These are phyloP conservation scores for Aegotheles bennettii DNA, from an alignment of 2,113 vertebrate species.

Conservation along the genomic window DNA sequence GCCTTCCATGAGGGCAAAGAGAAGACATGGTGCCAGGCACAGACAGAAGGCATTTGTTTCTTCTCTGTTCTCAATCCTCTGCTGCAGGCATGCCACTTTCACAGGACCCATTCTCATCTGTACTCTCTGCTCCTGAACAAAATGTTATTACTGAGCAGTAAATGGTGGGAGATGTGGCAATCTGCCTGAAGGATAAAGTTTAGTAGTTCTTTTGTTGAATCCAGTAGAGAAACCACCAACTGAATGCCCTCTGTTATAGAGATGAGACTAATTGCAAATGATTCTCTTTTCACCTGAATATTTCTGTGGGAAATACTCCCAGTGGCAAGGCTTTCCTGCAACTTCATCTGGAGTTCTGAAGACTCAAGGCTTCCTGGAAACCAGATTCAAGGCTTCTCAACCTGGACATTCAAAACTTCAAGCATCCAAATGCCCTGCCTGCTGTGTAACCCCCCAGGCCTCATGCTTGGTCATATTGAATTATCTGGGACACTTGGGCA, in stretches of 20 bases:
- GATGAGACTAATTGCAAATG: not conserved
- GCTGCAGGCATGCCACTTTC: not conserved
- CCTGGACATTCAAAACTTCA: not conserved
- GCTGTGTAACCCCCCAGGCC: not conserved
- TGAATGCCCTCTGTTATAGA: not conserved
- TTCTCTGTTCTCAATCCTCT: not conserved
- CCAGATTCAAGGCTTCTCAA: not conserved
- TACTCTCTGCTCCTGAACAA: not conserved
- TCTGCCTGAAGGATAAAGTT: not conserved
- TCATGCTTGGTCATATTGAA: not conserved
- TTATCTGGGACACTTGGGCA: not conserved
- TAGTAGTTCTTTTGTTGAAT: not conserved
- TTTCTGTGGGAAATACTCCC: not conserved
- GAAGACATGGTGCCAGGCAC: conserved; percentile 13
- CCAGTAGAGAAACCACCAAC: not conserved
- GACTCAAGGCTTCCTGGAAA: not conserved
- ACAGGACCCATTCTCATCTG: not conserved
- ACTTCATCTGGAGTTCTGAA: not conserved
- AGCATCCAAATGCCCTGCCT: not conserved
- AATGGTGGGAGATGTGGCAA: not conserved
- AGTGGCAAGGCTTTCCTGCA: not conserved
- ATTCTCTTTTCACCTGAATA: not conserved
- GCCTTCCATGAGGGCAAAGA: not conserved
- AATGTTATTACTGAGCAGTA: not conserved
- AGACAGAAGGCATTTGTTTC: conserved; percentile 3